phyloP scores from a whole-genome alignment of 2,888 invertebrate species.

The Eumacrocentrus americanus region DNA sequence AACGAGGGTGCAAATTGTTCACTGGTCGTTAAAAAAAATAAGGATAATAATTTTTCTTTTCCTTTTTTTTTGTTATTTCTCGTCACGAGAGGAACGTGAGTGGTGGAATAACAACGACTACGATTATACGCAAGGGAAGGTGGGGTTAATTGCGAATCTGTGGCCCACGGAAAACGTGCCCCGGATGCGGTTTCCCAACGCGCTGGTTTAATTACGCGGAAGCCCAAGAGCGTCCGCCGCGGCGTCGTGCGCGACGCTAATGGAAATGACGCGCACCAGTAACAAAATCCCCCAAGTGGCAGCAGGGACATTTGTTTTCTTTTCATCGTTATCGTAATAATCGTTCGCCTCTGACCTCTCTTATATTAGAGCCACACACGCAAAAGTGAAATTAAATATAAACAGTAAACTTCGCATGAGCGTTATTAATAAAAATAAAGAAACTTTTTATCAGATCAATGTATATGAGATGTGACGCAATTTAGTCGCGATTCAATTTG shows the following conservation, averaged over 20 bases:
- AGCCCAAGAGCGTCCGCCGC: slow-evolving; percentile 31
- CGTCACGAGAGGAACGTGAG: slow-evolving; percentile 2
- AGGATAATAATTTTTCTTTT: background rate
- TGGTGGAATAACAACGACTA: slow-evolving; percentile 16
- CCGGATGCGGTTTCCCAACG: slow-evolving; percentile 38
- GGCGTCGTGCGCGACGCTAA: slow-evolving; percentile 26
- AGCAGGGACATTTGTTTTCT: too few relatives aligned
- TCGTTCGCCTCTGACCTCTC: too few relatives aligned
- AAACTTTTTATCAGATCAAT: background rate
- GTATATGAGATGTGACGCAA: background rate
- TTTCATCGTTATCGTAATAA: too few relatives aligned
- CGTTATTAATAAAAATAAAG: slow-evolving; percentile 15
- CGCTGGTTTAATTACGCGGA: slow-evolving; percentile 40
- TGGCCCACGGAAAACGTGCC: slow-evolving; percentile 37
- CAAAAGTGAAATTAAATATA: too few relatives aligned
- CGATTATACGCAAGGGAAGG: slow-evolving; percentile 31
- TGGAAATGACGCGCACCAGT: slow-evolving; percentile 22
- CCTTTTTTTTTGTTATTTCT: slow-evolving; percentile 5
- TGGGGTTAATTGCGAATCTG: slow-evolving; percentile 41
- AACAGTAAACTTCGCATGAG: slow-evolving; percentile 6
- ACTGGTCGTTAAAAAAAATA: background rate
- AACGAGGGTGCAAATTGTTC: background rate
- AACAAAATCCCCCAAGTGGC: too few relatives aligned
- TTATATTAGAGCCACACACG: too few relatives aligned
- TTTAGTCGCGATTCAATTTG: slow-evolving; percentile 4